Evolutionary conservation across 2,797 vertebrate species (phyloP).

Genomic region (Rhodeus uyekii): DNA sequence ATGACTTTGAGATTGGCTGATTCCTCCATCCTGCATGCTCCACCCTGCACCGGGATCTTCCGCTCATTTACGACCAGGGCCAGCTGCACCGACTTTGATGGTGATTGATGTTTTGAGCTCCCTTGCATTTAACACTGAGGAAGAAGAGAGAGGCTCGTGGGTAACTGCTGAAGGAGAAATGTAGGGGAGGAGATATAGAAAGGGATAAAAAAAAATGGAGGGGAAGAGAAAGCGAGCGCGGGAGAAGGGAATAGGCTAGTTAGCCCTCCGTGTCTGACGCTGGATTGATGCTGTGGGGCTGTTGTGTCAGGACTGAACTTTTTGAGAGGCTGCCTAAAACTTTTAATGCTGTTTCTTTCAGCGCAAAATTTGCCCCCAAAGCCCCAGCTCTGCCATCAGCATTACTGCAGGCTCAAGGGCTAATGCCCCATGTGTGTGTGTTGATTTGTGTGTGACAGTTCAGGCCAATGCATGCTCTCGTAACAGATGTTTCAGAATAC

Average conservation of each 20-base stretch:
- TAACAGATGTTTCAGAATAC: slow-evolving; percentile 11
- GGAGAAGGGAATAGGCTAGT: slow-evolving; percentile 27
- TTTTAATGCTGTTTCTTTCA: slow-evolving; percentile 46
- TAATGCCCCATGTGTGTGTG: slow-evolving; percentile 21
- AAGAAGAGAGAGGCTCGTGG: slow-evolving; percentile 40
- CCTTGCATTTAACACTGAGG: slow-evolving; percentile 39
- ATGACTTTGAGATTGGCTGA: slow-evolving; percentile 52
- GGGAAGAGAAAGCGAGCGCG: slow-evolving; percentile 28
- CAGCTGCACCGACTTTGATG: slow-evolving; percentile 43
- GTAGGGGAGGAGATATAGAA: not conserved
- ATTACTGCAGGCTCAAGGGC: slow-evolving; percentile 15
- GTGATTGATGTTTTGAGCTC: slow-evolving; percentile 54
- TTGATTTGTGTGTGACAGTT: slow-evolving; percentile 10
- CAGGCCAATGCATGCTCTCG: slow-evolving; percentile 22
- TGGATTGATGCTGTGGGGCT: slow-evolving; percentile 43
- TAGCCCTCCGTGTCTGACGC: slow-evolving; percentile 26
- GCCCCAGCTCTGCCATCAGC: slow-evolving; percentile 25
- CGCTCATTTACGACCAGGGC: slow-evolving; percentile 34
- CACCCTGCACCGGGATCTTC: slow-evolving; percentile 32
- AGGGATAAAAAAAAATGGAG: slow-evolving; percentile 46
- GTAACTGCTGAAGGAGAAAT: not conserved
- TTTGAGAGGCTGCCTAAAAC: slow-evolving; percentile 45
- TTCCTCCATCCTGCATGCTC: slow-evolving; percentile 28
- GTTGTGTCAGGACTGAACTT: slow-evolving; percentile 38
- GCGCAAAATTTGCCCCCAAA: slow-evolving; percentile 30